These are phyloP conservation scores for Gerris lacustris DNA, from an alignment of 2,888 invertebrate species.

Conservation along the genomic window DNA sequence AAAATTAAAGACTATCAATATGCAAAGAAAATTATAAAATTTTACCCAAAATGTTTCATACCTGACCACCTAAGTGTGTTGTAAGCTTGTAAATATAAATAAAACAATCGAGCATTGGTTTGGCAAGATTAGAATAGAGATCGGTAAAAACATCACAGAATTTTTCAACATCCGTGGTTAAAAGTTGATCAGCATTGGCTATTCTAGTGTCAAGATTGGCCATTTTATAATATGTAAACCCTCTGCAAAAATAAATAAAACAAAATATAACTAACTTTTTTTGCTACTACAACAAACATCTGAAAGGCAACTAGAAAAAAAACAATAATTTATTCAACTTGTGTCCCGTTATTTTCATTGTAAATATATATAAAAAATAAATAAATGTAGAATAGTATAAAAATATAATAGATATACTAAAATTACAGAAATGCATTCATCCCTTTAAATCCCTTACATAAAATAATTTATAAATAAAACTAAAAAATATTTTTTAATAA, in stretches of 20 bases:
- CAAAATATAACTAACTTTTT: slow-evolving; percentile 24
- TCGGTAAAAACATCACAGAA: slow-evolving; percentile 93
- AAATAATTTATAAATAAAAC: too few species aligned
- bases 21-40: too few species aligned
- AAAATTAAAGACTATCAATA: too few species aligned
- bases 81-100: slow-evolving; percentile 87
- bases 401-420: too few species aligned
- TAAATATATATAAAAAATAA: too few species aligned
- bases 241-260: slow-evolving; percentile 42
- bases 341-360: too few species aligned
- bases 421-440: too few species aligned
- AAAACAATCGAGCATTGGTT: slow-evolving; percentile 86
- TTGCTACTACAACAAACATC: slow-evolving; percentile 12
- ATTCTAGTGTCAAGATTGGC: slow-evolving; percentile 89
- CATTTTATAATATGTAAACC: slow-evolving; percentile 94
- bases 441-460: too few species aligned
- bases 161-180: slow-evolving; percentile 93
- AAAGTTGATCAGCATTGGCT: slow-evolving; percentile 86
- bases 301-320: neutral
- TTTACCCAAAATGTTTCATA: slow-evolving; percentile 31
- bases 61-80: slow-evolving; percentile 68
- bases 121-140: slow-evolving; percentile 90
- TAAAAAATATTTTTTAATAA: too few species aligned
- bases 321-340: too few species aligned
- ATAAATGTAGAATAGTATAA: too few species aligned